Evolutionary conservation across 2,797 vertebrate genomes (phyloP).

Genomic region (Phoebastria nigripes): DNA sequence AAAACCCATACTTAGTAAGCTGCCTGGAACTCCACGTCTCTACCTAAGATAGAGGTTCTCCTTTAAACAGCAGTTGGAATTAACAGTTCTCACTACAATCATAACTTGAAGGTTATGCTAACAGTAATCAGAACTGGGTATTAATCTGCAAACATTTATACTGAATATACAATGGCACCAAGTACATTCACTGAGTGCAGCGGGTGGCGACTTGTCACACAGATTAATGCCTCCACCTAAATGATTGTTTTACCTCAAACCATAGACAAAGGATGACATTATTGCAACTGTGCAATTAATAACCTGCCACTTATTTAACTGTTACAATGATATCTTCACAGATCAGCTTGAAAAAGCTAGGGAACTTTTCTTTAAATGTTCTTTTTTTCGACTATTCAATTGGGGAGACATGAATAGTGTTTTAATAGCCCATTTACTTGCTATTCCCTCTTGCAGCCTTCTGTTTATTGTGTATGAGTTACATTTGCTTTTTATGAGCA

Average conservation of each 20-base stretch:
- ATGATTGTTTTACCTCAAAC: background rate
- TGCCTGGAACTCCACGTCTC: background rate
- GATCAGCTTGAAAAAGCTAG: background rate
- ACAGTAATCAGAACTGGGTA: constrained; percentile 8
- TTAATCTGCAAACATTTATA: constrained; percentile 32
- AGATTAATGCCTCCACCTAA: background rate
- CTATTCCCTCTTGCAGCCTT: background rate
- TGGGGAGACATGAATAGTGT: background rate
- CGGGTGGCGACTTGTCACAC: background rate
- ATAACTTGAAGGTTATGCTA: constrained; percentile 41
- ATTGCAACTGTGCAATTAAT: background rate
- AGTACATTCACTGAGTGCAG: background rate
- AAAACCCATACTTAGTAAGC: background rate
- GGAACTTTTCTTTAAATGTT: background rate
- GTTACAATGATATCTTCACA: background rate
- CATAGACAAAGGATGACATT: background rate
- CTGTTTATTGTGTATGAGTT: background rate
- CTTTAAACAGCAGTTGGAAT: background rate
- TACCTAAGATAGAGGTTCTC: background rate
- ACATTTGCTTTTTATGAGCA: background rate
- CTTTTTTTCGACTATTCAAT: background rate
- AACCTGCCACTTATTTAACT: background rate
- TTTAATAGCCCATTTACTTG: background rate
- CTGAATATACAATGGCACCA: background rate
- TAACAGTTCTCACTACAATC: background rate